Evolutionary conservation across 2,888 invertebrate species (phyloP), one percentile per base, ranked within the genome.

Genomic region (Meteorus colon): DNA sequence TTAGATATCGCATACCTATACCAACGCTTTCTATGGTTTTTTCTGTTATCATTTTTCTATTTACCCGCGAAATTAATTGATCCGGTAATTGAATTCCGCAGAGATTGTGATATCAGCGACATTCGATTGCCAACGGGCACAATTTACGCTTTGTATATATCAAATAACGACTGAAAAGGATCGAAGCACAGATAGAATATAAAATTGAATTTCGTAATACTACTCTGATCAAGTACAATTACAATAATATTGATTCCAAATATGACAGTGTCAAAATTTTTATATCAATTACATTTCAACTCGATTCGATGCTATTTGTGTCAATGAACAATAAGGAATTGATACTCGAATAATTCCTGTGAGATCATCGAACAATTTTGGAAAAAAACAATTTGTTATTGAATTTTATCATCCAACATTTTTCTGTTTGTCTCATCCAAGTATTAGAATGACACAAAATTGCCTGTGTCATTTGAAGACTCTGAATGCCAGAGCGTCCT

Each of bases 111-210:
- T 55, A 55, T 19, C 19, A 19, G 10, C 45, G 29, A 68, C n/a
- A n/a, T 63, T 29, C 29, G 63, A 63, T 51, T 31, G 48, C 51
- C 48, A 29, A 48, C n/a, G 51, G 48, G 68, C 68, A 41, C 51
- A 31, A 68, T 68, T 68, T 68, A 10, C 68, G 45, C 29, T 51
- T 10, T 68, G 68, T 68, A 24, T 48, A 31, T 68, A 51, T 48
- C 48, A 16, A 68, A 55, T 70, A 70, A 70, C 55, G 19, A 19
- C 37, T 70, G 19, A 37, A 70, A 70, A 59, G 69, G 59, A 70
- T 70, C 69, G 69, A 70, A 70, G 59, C 69, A 70, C 59, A 55
- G 24, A 27, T 31, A 5, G 27, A 70, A 34, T 24, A 37, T 65
- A 4, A 65, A 65, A 65, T 34, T 34, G 37, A 65, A 65, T 34